Evolutionary conservation across 2,888 invertebrate genomes (phyloP).

Genomic region (Parthenolecanium corni): DNA sequence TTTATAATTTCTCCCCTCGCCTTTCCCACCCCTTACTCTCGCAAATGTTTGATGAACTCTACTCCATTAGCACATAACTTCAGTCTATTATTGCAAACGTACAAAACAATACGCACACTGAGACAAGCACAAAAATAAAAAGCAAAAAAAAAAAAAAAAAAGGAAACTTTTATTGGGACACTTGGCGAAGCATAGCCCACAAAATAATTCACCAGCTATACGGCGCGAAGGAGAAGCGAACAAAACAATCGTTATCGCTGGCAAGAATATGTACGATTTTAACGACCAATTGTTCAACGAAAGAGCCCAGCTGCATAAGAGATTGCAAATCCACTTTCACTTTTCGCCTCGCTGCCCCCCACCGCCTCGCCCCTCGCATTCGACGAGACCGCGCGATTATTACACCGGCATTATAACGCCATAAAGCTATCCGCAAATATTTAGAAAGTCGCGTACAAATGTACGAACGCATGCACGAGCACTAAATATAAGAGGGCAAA

Average conservation of each 20-base stretch:
- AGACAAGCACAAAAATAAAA: no score
- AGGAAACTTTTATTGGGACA: no score
- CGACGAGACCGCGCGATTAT: background rate
- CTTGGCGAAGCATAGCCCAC: no score
- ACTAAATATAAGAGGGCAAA: background rate
- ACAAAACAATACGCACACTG: no score
- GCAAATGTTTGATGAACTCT: no score
- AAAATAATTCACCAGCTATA: no score
- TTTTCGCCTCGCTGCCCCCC: background rate
- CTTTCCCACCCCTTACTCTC: no score
- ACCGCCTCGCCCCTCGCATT: background rate
- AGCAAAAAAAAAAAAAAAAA: no score
- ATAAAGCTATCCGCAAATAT: background rate
- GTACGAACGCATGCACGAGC: background rate
- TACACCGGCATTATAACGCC: background rate
- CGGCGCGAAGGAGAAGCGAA: no score
- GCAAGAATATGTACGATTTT: background rate
- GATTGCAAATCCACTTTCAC: background rate
- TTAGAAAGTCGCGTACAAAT: background rate
- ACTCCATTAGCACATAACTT: no score
- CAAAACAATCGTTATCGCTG: background rate
- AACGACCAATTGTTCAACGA: slow-evolving; percentile 7
- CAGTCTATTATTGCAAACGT: no score
- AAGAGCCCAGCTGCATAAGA: background rate
- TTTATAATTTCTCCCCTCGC: no score